phyloP scores from a whole-genome alignment of 2,113 vertebrate genomes.

The Notothenia coriiceps region DNA sequence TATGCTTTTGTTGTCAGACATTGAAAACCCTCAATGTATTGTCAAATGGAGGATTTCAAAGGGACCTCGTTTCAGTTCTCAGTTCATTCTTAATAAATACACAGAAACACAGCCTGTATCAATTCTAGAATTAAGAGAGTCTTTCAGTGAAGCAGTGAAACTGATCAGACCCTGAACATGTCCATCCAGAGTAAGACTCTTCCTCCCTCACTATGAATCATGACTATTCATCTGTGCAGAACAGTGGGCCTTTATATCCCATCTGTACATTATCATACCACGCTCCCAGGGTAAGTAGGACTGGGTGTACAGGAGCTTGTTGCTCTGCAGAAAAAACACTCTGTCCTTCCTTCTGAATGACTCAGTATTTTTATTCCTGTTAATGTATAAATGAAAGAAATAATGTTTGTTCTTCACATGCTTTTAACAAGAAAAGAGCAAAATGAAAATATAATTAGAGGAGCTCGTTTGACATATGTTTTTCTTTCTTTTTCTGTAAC shows the following conservation, averaged over 20 bases:
- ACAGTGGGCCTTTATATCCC: slow-evolving; percentile 71
- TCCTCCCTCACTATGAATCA: slow-evolving; percentile 63
- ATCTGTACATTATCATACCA: slow-evolving; percentile 66
- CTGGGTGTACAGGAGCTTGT: slow-evolving; percentile 42
- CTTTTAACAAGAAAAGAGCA: neutral
- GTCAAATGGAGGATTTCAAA: neutral
- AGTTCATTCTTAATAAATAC: neutral
- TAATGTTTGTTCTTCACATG: neutral
- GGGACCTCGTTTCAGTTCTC: neutral
- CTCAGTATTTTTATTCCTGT: neutral
- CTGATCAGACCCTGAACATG: slow-evolving; percentile 36
- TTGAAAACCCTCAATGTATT: neutral
- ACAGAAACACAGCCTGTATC: neutral
- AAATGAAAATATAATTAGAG: neutral
- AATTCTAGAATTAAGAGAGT: neutral
- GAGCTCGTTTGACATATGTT: neutral
- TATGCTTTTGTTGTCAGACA: neutral
- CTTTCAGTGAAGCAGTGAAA: slow-evolving; percentile 13
- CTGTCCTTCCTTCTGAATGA: slow-evolving; percentile 12
- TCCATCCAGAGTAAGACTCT: slow-evolving; percentile 40
- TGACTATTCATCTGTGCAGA: slow-evolving; percentile 67
- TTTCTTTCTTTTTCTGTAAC: slow-evolving; percentile 3
- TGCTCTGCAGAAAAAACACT: slow-evolving; percentile 20
- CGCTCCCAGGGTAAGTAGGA: slow-evolving; percentile 25
- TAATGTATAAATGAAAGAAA: neutral